Base-by-base conservation (phyloP, 2,888 invertebrate species). In the Asteroscopus sphinx region DNA sequence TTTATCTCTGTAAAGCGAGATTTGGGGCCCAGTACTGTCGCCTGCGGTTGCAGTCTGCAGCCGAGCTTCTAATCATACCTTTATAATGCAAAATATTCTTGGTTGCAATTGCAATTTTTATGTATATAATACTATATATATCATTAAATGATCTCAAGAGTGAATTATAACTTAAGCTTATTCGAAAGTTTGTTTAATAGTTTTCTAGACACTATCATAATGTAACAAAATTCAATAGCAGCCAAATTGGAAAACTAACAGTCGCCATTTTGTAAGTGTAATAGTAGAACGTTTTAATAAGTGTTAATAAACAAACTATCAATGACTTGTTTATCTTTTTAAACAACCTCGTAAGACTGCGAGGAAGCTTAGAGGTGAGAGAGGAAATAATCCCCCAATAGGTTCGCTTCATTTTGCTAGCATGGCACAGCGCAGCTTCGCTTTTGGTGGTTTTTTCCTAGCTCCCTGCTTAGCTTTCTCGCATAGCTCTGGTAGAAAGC, bases 221-320 rank as follows among this genome's bases (percentile, higher is more conserved):
- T 59, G 45, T 58, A 60, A 51, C 17, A 59, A 68, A 77, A 77
- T 73, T 83, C 73, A 80, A 73, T 77, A 81, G 67, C 72, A 82
- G 71, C 79, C 82, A 81, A 83, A 85, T 77, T 81, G 81, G 80
- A 79, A 77, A 53, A 64, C 47, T 77, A 76, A 81, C 80, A 81
- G 80, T 84, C 88, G 90, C 90, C 91, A 92, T 91, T 90, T 87
- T 88, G 77, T 90, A 88, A 86, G 82, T 88, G 86, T 92, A 88
- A 89, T 80, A 87, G 88, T 90, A 90, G 90, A 82, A 86, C 78
- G 85, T 89, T 89, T 85, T 87, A 88, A 81, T 90, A 90, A 89
- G 88, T 90, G 92, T 93, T 92, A 92, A 83, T 92, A 91, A 92
- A 93, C 85, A 89, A 85, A 76, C 83, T 81, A 76, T 81, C 77